Percentiles rank a stretch among this genome's conserved stretches.
These are phyloP conservation scores for Mormyrus lacerda DNA, from an alignment of 2,113 vertebrate species.

Conservation along the genomic window DNA sequence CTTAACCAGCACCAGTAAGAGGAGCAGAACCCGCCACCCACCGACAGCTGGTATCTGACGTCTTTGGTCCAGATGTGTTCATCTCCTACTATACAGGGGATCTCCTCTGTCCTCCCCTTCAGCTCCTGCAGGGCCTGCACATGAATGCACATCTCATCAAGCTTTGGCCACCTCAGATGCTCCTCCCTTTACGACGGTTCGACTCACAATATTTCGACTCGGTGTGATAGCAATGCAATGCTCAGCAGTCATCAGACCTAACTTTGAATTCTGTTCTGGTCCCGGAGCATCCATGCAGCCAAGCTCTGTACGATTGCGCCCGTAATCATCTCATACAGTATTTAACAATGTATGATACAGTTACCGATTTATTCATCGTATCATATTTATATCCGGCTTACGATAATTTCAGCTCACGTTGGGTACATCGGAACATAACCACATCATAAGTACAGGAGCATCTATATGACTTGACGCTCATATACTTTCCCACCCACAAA, in stretches of 20 bases:
- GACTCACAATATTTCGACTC: background rate
- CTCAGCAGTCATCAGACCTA: background rate
- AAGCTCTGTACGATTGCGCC: no score
- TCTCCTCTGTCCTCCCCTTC: slow-evolving; percentile 71
- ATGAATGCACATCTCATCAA: background rate
- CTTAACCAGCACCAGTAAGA: background rate
- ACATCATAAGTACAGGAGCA: background rate
- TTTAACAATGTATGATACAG: background rate
- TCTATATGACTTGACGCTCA: background rate
- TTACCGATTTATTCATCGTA: background rate
- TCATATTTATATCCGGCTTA: background rate
- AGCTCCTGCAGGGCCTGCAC: slow-evolving; percentile 66
- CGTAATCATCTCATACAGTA: background rate
- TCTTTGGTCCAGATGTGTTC: slow-evolving; percentile 82
- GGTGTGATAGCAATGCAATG: background rate
- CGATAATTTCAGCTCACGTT: background rate
- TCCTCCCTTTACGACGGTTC: background rate
- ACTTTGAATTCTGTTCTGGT: background rate
- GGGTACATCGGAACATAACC: background rate
- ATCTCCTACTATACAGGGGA: slow-evolving; percentile 84
- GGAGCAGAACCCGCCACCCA: slow-evolving; percentile 52
- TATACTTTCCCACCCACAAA: background rate
- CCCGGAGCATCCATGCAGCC: background rate
- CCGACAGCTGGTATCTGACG: slow-evolving; percentile 78
- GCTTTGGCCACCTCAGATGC: background rate